Percentiles rank a stretch among this genome's conserved stretches.
These are phyloP conservation scores for Thereva nobilitata DNA, from an alignment of 2,888 invertebrate species.

Conservation along the genomic window DNA sequence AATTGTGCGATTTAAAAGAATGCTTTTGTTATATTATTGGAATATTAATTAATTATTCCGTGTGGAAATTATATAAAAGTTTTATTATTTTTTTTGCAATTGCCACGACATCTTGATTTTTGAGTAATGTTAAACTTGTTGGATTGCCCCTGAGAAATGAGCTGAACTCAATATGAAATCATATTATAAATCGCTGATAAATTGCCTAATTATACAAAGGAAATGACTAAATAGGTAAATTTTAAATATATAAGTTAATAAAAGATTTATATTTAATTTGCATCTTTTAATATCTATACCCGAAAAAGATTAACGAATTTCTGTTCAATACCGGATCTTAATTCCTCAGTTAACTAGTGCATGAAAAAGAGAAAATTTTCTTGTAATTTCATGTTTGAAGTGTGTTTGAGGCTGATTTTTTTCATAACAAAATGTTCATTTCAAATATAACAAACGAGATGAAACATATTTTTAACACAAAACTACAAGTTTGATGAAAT, in stretches of 20 bases:
- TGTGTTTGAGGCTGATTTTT: background rate
- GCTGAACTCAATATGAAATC: background rate
- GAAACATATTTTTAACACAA: too few relatives aligned
- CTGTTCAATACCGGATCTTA: background rate
- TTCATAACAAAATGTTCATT: too few relatives aligned
- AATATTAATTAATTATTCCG: too few relatives aligned
- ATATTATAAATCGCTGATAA: constrained; percentile 9
- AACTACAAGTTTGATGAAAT: too few relatives aligned
- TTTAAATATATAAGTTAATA: background rate
- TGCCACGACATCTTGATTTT: too few relatives aligned
- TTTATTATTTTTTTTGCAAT: too few relatives aligned
- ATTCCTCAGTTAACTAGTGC: constrained; percentile 25
- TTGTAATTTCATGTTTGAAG: constrained; percentile 21
- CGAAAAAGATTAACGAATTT: background rate
- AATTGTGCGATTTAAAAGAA: too few relatives aligned
- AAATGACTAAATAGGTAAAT: constrained; percentile 22
- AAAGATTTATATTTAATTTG: background rate
- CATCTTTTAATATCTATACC: background rate
- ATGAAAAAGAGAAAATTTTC: constrained; percentile 31
- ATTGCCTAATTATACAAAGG: constrained; percentile 16
- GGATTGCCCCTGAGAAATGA: too few relatives aligned
- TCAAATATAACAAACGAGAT: too few relatives aligned
- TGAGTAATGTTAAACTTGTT: too few relatives aligned
- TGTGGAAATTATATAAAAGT: too few relatives aligned
- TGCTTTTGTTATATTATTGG: too few relatives aligned